Evolutionary conservation across 2,113 vertebrate species (phyloP).

Genomic region (Anguilla rostrata): DNA sequence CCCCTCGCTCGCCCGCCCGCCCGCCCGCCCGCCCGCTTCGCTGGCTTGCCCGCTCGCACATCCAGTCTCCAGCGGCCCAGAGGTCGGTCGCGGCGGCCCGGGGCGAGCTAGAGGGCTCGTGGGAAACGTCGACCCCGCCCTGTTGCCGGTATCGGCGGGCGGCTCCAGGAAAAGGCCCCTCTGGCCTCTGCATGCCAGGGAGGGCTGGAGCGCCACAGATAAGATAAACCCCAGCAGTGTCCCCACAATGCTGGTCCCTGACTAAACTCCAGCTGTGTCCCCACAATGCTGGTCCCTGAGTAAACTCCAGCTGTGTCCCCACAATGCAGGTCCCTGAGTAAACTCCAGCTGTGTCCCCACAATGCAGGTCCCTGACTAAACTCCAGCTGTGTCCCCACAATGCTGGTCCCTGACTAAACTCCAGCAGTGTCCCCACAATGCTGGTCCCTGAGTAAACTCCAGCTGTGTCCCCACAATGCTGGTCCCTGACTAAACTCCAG

Average conservation of each 20-base stretch:
- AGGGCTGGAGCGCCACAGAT: slow-evolving; percentile 40
- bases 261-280: too few species aligned
- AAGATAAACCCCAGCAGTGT: slow-evolving; percentile 33
- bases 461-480: too few species aligned
- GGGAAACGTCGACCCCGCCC: background rate
- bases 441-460: too few species aligned
- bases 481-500: too few species aligned
- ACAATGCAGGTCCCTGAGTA: background rate
- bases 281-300: too few species aligned
- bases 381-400: too few species aligned
- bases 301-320: slow-evolving; percentile 24
- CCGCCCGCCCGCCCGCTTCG: too few species aligned
- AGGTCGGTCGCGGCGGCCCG: background rate
- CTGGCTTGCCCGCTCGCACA: too few species aligned
- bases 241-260: background rate
- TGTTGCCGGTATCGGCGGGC: slow-evolving; percentile 9
- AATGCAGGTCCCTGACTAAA: background rate
- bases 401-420: too few species aligned
- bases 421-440: too few species aligned
- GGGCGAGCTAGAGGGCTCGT: background rate
- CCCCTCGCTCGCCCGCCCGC: too few species aligned
- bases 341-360: background rate
- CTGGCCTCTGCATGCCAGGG: slow-evolving; percentile 34
- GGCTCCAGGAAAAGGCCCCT: slow-evolving; percentile 25
- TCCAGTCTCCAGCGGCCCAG: background rate